phyloP scores from a whole-genome alignment of 2,797 vertebrate genomes.

The Thaleichthys pacificus region DNA sequence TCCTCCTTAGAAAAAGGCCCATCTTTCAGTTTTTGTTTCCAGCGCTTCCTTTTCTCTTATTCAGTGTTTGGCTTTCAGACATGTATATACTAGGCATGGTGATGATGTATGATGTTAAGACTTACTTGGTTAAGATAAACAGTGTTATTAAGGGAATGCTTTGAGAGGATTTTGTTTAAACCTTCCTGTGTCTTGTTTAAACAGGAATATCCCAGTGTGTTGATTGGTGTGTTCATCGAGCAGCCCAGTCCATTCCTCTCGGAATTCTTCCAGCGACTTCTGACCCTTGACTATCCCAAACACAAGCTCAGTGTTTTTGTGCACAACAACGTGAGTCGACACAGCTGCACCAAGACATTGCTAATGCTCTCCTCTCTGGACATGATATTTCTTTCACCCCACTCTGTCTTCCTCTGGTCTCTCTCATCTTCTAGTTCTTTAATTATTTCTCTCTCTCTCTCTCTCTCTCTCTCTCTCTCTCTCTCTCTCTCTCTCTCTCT shows the following conservation, averaged over 20 bases:
- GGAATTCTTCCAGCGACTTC: conserved; percentile 86
- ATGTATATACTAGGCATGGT: not conserved
- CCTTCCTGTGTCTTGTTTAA: conserved; percentile 48
- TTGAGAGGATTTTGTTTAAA: conserved; percentile 44
- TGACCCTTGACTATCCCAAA: conserved; percentile 89
- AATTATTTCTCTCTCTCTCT: too few relatives aligned
- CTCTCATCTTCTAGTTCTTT: too few relatives aligned
- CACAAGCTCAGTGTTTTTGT: conserved; percentile 87
- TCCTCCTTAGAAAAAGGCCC: not conserved
- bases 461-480: too few relatives aligned
- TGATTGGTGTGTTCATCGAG: conserved; percentile 92
- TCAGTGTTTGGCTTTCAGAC: conserved; percentile 19
- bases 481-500: too few relatives aligned
- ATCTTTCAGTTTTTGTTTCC: not conserved
- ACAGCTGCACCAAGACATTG: not conserved
- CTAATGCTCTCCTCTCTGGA: not conserved
- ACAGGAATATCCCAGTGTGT: conserved; percentile 87
- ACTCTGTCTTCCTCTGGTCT: not conserved
- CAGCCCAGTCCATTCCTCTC: conserved; percentile 94
- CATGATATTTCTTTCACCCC: conserved; percentile 68
- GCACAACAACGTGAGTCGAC: conserved; percentile 91
- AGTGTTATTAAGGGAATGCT: not conserved
- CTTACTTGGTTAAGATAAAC: conserved; percentile 45
- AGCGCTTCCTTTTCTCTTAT: not conserved
- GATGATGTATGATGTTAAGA: conserved; percentile 26